Evolutionary conservation across 2,888 invertebrate species (phyloP).

Genomic region (Strigamia transsilvanica): DNA sequence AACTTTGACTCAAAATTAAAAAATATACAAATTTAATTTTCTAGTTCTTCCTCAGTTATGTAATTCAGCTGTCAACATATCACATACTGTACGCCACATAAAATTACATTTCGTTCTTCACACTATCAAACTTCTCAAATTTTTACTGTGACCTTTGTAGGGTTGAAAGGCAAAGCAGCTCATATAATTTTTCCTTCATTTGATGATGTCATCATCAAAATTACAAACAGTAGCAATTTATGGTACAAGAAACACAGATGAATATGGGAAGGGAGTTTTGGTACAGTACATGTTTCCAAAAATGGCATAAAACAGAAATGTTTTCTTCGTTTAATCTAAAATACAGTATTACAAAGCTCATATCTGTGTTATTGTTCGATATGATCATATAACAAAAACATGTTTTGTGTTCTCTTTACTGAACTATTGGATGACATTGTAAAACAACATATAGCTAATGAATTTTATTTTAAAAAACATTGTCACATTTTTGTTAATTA

Average conservation of each 20-base stretch:
- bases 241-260: not conserved
- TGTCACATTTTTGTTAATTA: too few species aligned
- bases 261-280: not conserved
- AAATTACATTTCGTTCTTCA: too few species aligned
- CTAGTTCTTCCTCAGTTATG: too few species aligned
- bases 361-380: not conserved
- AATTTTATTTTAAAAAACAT: too few species aligned
- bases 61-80: too few species aligned
- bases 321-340: not conserved
- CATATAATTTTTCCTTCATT: not conserved
- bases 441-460: not conserved
- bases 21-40: too few species aligned
- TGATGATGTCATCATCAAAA: not conserved
- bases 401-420: not conserved
- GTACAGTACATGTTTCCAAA: not conserved
- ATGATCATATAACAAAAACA: not conserved
- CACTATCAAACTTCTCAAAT: not conserved
- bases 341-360: not conserved
- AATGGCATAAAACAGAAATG: too few species aligned
- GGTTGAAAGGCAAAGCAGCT: conserved; percentile 3
- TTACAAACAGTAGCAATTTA: not conserved
- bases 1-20: too few species aligned
- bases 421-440: not conserved
- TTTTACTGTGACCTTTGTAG: not conserved
- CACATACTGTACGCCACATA: too few species aligned